Percentiles rank a stretch among this genome's conserved stretches.
These are phyloP conservation scores for Chrysomela aeneicollis DNA, from an alignment of 2,888 invertebrate genomes.

Conservation along the genomic window DNA sequence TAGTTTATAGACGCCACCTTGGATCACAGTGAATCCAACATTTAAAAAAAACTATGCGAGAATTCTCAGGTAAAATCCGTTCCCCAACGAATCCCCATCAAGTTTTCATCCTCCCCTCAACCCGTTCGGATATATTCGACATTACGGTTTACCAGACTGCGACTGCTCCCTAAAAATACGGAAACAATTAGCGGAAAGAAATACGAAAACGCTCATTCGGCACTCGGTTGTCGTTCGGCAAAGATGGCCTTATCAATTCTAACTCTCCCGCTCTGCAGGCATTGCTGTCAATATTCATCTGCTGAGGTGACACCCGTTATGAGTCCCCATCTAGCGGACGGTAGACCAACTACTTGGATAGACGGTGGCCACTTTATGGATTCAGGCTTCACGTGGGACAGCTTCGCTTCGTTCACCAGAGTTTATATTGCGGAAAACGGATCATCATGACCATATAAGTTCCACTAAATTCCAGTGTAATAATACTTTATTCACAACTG, in stretches of 20 bases:
- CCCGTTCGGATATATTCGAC: no score
- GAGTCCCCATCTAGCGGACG: slow-evolving; percentile 53
- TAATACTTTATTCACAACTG: no score
- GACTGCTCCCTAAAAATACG: neutral
- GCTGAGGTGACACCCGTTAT: no score
- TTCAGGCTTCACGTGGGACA: slow-evolving; percentile 6
- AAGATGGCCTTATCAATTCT: slow-evolving; percentile 26
- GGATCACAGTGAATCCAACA: no score
- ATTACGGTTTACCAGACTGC: neutral
- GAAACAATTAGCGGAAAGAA: neutral
- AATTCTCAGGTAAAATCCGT: no score
- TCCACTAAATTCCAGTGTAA: no score
- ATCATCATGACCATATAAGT: no score
- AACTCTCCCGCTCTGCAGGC: slow-evolving; percentile 25
- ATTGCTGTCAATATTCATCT: slow-evolving; percentile 20
- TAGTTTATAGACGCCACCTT: no score
- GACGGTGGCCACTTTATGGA: slow-evolving; percentile 6
- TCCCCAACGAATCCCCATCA: no score
- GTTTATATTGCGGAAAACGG: neutral
- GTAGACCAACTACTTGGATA: slow-evolving; percentile 48
- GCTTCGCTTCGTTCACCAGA: neutral
- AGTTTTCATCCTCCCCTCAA: no score
- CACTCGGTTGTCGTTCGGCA: neutral
- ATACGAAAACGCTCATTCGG: neutral
- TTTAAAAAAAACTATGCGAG: no score